Evolutionary conservation across 2,797 vertebrate species (phyloP).

Genomic region (Taeniopygia guttata): DNA sequence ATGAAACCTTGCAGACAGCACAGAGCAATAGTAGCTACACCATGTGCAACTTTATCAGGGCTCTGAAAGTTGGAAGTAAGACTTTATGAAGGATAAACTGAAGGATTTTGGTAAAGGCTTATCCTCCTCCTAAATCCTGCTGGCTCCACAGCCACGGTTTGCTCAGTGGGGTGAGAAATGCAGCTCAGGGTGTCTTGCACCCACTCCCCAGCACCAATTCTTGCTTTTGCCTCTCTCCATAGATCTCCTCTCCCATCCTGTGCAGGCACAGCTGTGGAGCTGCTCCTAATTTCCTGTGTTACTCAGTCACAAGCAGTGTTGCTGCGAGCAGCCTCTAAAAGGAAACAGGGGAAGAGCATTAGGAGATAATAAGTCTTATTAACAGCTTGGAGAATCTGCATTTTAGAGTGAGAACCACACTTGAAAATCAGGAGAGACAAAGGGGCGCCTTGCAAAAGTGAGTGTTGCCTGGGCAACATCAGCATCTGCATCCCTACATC

Average conservation of each 20-base stretch:
- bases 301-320: neutral
- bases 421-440: conserved; percentile 44
- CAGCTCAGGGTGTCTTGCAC: neutral
- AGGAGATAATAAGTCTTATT: conserved; percentile 22
- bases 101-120: neutral
- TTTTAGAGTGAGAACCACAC: neutral
- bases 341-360: neutral
- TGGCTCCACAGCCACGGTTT: neutral
- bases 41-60: rapidly evolving
- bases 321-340: neutral
- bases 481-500: neutral
- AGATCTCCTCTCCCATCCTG: neutral
- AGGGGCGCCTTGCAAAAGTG: conserved; percentile 36
- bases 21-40: neutral
- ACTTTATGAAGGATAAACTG: neutral
- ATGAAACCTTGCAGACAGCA: neutral
- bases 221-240: neutral
- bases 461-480: conserved; percentile 48
- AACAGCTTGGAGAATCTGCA: conserved; percentile 10
- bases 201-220: rapidly evolving
- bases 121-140: neutral
- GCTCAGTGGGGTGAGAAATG: neutral
- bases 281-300: neutral
- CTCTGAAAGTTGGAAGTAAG: neutral
- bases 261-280: neutral